Evolutionary conservation across 92 coral and sea anemone species (phyloP), one percentile per base, ranked within the genome.

Genomic region (Diadumene lineata): DNA sequence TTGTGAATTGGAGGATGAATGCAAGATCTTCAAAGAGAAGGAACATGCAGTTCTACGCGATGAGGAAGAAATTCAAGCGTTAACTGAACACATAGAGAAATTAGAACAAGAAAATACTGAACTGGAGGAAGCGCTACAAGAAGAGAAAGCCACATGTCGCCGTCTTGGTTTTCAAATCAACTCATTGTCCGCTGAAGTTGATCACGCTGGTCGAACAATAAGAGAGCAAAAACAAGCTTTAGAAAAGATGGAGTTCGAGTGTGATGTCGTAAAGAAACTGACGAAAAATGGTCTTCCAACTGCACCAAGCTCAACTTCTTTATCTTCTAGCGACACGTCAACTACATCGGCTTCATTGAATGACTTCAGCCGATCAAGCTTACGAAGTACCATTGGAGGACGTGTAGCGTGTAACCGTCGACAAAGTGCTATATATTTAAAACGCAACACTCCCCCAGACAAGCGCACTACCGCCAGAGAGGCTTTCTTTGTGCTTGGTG

Each of bases 131-230:
- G 74, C 56, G 26, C 66, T 85, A 1, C 68, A 56, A 51, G 97
- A 96, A 28, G 97, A 92, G 51, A 78, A 75, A 7, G 50, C 70
- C 15, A 82, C 85, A 61, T 88, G 82, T 78, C 86, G 89, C 53
- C 89, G 96, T 27, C 89, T 92, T 10, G 88, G 89, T 0, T 72
- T 83, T 1, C 93, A 92, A 69, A 85, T 92, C n/a, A 87, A 87
- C 48, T 96, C 99, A 1, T 89, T 96, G 29, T 92, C 92, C 32
- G 99, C 97, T 17, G 97, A 96, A 75, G 78, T 92, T 17, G 58
- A 73, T n/a, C 88, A 84, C 60, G 99, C 99, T 13, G 92, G 84
- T 51, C 51, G 75, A 18, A 89, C 83, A 65, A 77, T 96, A 60
- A 87, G 96, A 50, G 88, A 89, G 56, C 86, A 78, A 31, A 78